Conservation (phyloP, 2,797 vertebrate species). For the Salarias fasciatus region DNA sequence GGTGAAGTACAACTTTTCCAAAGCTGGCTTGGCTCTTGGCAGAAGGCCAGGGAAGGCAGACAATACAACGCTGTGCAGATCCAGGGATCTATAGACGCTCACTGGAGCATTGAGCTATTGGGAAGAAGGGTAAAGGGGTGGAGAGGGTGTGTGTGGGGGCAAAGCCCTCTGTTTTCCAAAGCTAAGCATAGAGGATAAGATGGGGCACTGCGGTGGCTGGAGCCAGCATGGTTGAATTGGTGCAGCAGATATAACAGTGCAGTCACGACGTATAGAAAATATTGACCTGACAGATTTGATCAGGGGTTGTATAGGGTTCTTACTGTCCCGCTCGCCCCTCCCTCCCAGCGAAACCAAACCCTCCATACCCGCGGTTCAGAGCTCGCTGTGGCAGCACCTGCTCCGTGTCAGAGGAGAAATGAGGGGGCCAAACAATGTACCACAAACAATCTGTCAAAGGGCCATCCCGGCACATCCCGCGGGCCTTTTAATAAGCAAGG, state of each 20-base stretch:
- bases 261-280: conserved; percentile 52
- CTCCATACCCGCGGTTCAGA: conserved; percentile 24
- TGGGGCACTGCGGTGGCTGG: conserved; percentile 23
- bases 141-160: background rate
- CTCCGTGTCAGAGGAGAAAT: conserved; percentile 54
- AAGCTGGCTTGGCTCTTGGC: conserved; percentile 75
- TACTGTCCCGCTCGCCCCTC: conserved; percentile 11
- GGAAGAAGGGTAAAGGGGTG: conserved; percentile 42
- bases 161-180: conserved; percentile 48
- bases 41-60: conserved; percentile 67
- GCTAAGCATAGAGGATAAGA: conserved; percentile 38
- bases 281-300: conserved; percentile 64
- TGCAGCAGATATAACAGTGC: conserved; percentile 47
- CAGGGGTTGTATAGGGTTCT: conserved; percentile 20
- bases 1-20: conserved; percentile 76
- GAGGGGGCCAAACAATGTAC: conserved; percentile 49
- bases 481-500: conserved; percentile 65
- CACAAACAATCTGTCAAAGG: conserved; percentile 57
- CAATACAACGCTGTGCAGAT: conserved; percentile 75
- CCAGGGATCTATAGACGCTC: conserved; percentile 76
- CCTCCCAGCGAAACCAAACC: background rate
- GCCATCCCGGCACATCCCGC: conserved; percentile 36
- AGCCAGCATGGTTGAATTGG: conserved; percentile 37
- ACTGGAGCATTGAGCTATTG: conserved; percentile 77
- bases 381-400: conserved; percentile 57